Percentiles rank a stretch among this genome's conserved stretches.
Conservation (phyloP, 2,888 invertebrate genomes). For the Rhingia rostrata region DNA sequence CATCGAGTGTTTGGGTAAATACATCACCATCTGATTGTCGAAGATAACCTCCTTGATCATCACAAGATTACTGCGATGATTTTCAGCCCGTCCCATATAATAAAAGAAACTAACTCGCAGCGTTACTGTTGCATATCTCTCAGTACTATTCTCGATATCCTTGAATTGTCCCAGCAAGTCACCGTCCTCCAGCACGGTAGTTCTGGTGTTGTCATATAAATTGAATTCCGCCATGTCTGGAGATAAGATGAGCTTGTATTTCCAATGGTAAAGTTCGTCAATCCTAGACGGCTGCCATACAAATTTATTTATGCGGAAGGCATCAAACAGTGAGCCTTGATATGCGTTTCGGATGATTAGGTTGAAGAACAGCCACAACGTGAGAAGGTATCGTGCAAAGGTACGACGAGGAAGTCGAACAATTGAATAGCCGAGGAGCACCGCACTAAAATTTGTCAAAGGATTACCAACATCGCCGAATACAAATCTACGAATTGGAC, state of each 20-base stretch:
- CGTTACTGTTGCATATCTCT: conserved; percentile 44
- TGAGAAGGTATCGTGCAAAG: conserved; percentile 76
- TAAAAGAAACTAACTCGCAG: conserved; percentile 76
- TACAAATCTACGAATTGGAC: background rate
- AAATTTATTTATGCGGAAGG: conserved; percentile 76
- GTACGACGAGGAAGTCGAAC: conserved; percentile 65
- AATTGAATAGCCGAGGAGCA: background rate
- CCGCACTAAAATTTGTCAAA: background rate
- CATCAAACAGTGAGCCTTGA: conserved; percentile 3
- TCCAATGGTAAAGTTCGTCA: conserved; percentile 72
- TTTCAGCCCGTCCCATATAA: conserved; percentile 75
- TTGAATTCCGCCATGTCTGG: conserved; percentile 58
- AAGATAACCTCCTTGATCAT: conserved; percentile 78
- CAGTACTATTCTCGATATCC: background rate
- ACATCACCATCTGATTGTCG: conserved; percentile 78
- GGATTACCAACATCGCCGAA: background rate
- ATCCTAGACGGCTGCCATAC: conserved; percentile 75
- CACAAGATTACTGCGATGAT: conserved; percentile 75
- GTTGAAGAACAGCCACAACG: background rate
- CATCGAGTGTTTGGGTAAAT: conserved; percentile 77
- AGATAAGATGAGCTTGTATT: conserved; percentile 75
- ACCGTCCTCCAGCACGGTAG: conserved; percentile 27
- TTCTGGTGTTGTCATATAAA: conserved; percentile 73
- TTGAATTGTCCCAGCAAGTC: background rate
- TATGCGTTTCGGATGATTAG: background rate